Evolutionary conservation across 2,888 invertebrate species (phyloP).

Genomic region (Amphipyra berbera): DNA sequence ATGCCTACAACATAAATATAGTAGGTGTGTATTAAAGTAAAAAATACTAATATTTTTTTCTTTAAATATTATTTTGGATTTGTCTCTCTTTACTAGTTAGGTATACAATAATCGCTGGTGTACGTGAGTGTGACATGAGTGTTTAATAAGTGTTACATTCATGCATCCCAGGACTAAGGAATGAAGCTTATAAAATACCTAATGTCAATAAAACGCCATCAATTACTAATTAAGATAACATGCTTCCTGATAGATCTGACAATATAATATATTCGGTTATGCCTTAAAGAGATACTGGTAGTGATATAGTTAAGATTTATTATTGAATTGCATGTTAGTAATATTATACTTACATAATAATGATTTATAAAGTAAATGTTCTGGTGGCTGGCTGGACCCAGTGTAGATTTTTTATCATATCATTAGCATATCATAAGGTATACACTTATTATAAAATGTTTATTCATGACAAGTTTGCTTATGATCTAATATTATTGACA

Average conservation of each 20-base stretch:
- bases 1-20: constrained; percentile 26
- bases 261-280: constrained; percentile 83
- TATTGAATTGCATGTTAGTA: constrained; percentile 82
- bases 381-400: constrained; percentile 81
- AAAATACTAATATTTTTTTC: constrained; percentile 12
- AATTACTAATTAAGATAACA: constrained; percentile 86
- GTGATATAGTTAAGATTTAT: constrained; percentile 81
- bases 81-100: constrained; percentile 60
- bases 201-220: constrained; percentile 81
- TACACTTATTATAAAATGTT: constrained; percentile 70
- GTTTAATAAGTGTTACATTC: constrained; percentile 13
- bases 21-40: constrained; percentile 19
- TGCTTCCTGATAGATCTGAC: constrained; percentile 89
- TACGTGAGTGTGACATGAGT: constrained; percentile 11
- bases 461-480: constrained; percentile 69
- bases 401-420: constrained; percentile 89
- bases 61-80: constrained; percentile 55
- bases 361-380: constrained; percentile 68
- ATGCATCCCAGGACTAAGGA: constrained; percentile 25
- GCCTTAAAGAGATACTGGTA: constrained; percentile 87
- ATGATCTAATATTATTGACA: constrained; percentile 40
- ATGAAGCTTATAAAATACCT: constrained; percentile 63
- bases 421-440: constrained; percentile 87
- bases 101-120: constrained; percentile 42
- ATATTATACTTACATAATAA: constrained; percentile 66